Conservation (phyloP, 1,140 invertebrate genomes). For the Pantala flavescens region DNA sequence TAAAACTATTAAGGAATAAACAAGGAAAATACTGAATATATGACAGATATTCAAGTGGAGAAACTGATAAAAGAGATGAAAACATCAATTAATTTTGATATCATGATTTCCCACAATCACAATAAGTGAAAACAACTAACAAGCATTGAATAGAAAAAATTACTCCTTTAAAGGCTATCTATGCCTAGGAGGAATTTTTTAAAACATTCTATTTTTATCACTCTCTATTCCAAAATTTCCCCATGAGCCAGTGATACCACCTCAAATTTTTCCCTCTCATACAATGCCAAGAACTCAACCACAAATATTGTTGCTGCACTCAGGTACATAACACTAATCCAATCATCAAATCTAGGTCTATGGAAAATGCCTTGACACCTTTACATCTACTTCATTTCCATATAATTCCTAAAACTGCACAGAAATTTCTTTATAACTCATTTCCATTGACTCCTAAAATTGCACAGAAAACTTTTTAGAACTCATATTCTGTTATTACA, state of each 20-base stretch:
- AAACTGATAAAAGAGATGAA: too few relatives aligned
- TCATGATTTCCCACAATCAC: too few relatives aligned
- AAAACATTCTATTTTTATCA: too few relatives aligned
- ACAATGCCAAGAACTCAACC: background rate
- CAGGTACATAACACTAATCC: background rate
- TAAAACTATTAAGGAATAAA: too few relatives aligned
- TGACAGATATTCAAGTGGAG: too few relatives aligned
- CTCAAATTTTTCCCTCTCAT: background rate
- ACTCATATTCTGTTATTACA: background rate
- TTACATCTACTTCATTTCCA: background rate
- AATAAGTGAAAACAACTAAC: too few relatives aligned
- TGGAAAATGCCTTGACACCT: background rate
- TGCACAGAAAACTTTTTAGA: background rate
- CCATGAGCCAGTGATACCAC: background rate
- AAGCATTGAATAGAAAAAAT: too few relatives aligned
- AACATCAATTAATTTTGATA: too few relatives aligned
- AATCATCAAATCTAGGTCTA: background rate
- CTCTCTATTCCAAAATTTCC: too few relatives aligned
- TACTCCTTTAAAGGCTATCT: too few relatives aligned
- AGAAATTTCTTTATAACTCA: background rate
- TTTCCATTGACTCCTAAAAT: background rate
- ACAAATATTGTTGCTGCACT: slow-evolving; percentile 6
- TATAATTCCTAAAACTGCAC: background rate
- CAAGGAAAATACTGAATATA: too few relatives aligned
- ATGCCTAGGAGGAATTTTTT: too few relatives aligned